Evolutionary conservation across 2,888 invertebrate genomes (phyloP).

Genomic region (Rosalia funebris): DNA sequence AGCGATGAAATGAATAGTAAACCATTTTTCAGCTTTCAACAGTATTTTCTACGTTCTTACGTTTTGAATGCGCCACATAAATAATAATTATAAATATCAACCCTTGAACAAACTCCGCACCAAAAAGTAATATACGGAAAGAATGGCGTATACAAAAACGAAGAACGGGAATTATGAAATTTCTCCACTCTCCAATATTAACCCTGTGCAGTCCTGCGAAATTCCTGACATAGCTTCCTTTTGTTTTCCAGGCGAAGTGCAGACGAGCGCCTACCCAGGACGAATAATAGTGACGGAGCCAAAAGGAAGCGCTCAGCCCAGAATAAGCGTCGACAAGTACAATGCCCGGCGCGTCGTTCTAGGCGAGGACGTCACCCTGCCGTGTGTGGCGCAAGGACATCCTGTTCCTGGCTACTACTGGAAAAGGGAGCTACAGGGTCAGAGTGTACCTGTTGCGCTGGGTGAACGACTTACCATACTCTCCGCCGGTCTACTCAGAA

Average conservation of each 20-base stretch:
- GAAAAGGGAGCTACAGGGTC: conserved; percentile 80
- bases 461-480: conserved; percentile 71
- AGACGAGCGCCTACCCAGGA: conserved; percentile 70
- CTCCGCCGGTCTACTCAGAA: conserved; percentile 73
- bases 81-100: too few species aligned
- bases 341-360: conserved; percentile 73
- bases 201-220: too few species aligned
- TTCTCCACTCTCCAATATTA: too few species aligned
- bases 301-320: conserved; percentile 79
- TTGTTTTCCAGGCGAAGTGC: conserved; percentile 69
- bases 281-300: conserved; percentile 79
- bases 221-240: too few species aligned
- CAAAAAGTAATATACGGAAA: too few species aligned
- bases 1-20: too few species aligned
- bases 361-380: conserved; percentile 79
- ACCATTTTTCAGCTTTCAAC: too few species aligned
- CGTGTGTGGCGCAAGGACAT: conserved; percentile 84
- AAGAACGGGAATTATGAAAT: too few species aligned
- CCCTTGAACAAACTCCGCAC: too few species aligned
- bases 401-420: conserved; percentile 84
- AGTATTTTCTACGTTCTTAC: too few species aligned
- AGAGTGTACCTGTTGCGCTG: conserved; percentile 73
- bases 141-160: too few species aligned
- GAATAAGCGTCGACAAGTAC: conserved; percentile 78
- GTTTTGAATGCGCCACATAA: too few species aligned